Evolutionary conservation across 1,140 invertebrate species (phyloP), one percentile per base, ranked within the genome.

Genomic region (Drosophila pseudoananassae): DNA sequence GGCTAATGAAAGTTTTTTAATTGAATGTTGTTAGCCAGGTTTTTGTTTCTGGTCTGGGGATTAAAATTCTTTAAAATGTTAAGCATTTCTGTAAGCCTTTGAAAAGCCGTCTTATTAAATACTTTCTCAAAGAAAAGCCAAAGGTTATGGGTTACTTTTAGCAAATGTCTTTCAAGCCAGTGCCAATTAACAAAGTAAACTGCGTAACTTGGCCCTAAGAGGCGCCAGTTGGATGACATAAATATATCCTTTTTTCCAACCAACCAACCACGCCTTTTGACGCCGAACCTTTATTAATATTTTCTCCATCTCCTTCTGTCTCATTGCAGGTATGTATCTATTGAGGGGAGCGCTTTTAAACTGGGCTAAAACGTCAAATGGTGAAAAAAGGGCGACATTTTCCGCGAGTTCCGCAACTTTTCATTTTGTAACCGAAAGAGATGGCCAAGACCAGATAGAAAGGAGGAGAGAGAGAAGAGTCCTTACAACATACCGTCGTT

Each of bases 401-500:
- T 82, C 79, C 75, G 73, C 56, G 51, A 27, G 47, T 53, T 73
- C 70, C 63, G 25, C 66, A 82, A 75, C 83, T 78, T 88, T 82
- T 83, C 78, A 76, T 74, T 59, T 60, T 52, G 25, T 27, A 45
- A 29, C 38, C 58, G 33, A 49, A 59, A 55, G 51, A 52, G 58
- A 40, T 52, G 58, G 58, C 40, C 40, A 14, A 43, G 14, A 43
- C 6, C 6, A 43, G 40, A 43, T 43, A 43, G 33, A 25, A 20
- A 10, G 23, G 23, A 38, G 57, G 27, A 43, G 15, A 20, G 14
- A 5, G 36, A 29, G 45, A 40, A 17, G 33, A 63, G 65, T 78
- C 61, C 78, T 78, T 56, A 61, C 75, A 88, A 89, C 84, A 87
- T 65, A 78, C 83, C 82, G 83, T 88, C 83, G 78, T 87, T 87